A percentile compares a stretch with the other conserved stretches of the same genome.
Conservation (phyloP, 1,140 invertebrate species). For the Phortica variegata region DNA sequence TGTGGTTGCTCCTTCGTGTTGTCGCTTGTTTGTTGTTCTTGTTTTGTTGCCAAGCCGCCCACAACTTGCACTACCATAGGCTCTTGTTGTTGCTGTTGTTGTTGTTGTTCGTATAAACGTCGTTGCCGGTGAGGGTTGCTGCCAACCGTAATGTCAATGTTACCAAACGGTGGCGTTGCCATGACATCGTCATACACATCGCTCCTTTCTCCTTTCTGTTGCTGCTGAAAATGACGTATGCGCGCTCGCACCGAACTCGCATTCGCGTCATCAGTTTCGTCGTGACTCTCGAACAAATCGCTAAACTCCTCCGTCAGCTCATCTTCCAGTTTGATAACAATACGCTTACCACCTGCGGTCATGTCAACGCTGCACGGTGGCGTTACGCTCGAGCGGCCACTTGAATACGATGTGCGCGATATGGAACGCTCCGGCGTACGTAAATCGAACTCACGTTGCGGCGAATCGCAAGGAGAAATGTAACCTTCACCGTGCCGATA, state of each 20-base stretch:
- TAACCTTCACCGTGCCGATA: conserved; percentile 53
- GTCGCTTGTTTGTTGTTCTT: conserved; percentile 13
- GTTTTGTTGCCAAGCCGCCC: conserved; percentile 34
- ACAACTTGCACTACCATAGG: conserved; percentile 15
- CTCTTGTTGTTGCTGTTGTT: conserved; percentile 20
- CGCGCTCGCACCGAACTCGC: conserved; percentile 33
- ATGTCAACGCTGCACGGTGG: conserved; percentile 45
- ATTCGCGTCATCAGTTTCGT: conserved; percentile 45
- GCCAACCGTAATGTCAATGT: conserved; percentile 56
- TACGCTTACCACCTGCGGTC: conserved; percentile 44
- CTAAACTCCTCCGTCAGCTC: conserved; percentile 23
- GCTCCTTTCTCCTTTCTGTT: conserved; percentile 19
- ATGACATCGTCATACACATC: conserved; percentile 30
- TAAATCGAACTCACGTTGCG: conserved; percentile 15
- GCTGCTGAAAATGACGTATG: conserved; percentile 26
- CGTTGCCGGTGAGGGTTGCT: conserved; percentile 38
- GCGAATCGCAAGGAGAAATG: conserved; percentile 41
- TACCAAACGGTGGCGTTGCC: conserved; percentile 37
- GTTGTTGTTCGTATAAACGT: conserved; percentile 43
- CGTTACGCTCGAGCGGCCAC: conserved; percentile 41
- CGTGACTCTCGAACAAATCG: conserved; percentile 24
- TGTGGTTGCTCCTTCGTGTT: conserved; percentile 51
- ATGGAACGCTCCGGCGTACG: conserved; percentile 16
- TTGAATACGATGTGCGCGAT: conserved; percentile 40
- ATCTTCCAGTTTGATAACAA: conserved; percentile 47